These are phyloP conservation scores for Stictocephala bisonia DNA, from an alignment of 2,888 invertebrate genomes.

Conservation along the genomic window DNA sequence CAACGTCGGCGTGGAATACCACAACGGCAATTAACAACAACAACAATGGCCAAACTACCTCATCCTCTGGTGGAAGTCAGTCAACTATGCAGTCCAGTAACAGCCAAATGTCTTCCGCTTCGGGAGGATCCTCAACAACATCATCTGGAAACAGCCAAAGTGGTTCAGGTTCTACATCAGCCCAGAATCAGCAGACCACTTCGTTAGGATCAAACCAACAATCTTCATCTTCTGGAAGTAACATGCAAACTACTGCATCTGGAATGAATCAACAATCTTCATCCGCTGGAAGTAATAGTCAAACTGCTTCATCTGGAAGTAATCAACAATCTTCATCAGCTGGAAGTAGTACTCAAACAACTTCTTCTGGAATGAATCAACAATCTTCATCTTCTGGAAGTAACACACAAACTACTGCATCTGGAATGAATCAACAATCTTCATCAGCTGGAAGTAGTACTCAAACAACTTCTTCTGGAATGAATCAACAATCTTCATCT, in stretches of 20 bases:
- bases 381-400: slow-evolving; percentile 50
- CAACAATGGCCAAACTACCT: slow-evolving; percentile 50
- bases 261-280: slow-evolving; percentile 48
- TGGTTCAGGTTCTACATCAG: slow-evolving; percentile 45
- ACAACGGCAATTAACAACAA: slow-evolving; percentile 42
- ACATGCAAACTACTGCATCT: slow-evolving; percentile 38
- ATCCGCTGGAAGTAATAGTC: slow-evolving; percentile 49
- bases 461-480: slow-evolving; percentile 46
- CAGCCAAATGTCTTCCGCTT: slow-evolving; percentile 49
- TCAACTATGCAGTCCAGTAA: slow-evolving; percentile 44
- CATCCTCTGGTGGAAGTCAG: slow-evolving; percentile 50
- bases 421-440: slow-evolving; percentile 41
- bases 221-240: slow-evolving; percentile 16
- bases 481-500: slow-evolving; percentile 49
- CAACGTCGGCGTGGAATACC: slow-evolving; percentile 52
- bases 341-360: slow-evolving; percentile 39
- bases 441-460: slow-evolving; percentile 6
- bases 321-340: slow-evolving; percentile 48
- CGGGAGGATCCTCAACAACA: slow-evolving; percentile 47
- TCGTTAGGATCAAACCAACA: slow-evolving; percentile 24
- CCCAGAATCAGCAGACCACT: slow-evolving; percentile 46
- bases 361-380: slow-evolving; percentile 42
- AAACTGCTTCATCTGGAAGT: slow-evolving; percentile 42
- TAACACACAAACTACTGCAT: slow-evolving; percentile 48
- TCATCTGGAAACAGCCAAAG: background rate